A percentile compares a stretch with the other conserved stretches of the same genome.
Evolutionary conservation across 2,888 invertebrate species (phyloP).

Genomic region (Microdon myrmicae): DNA sequence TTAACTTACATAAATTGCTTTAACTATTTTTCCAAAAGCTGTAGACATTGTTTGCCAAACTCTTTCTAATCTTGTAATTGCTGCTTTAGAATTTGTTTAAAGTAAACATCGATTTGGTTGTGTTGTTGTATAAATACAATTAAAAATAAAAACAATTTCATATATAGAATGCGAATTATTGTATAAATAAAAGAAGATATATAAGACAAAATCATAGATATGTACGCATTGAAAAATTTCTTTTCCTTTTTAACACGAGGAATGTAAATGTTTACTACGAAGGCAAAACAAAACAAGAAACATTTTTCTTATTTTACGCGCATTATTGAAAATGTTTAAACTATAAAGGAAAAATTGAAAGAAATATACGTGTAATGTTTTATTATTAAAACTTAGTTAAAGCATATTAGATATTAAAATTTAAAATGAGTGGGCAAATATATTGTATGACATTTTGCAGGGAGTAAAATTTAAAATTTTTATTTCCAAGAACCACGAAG

Average conservation of each 20-base stretch:
- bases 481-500: conserved; percentile 49
- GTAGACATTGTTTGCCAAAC: conserved; percentile 32
- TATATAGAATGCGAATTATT: too few relatives aligned
- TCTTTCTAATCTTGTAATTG: conserved; percentile 25
- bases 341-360: conserved; percentile 32
- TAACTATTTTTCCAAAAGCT: conserved; percentile 5
- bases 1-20: neutral
- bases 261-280: conserved; percentile 21
- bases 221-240: conserved; percentile 12
- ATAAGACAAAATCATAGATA: conserved; percentile 4
- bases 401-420: conserved; percentile 47
- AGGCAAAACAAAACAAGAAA: conserved; percentile 9
- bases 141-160: conserved; percentile 20
- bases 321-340: conserved; percentile 25
- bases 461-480: conserved; percentile 45
- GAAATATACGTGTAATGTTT: conserved; percentile 39
- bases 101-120: conserved; percentile 64
- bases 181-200: conserved; percentile 7
- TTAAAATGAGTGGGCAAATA: conserved; percentile 34
- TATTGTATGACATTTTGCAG: conserved; percentile 30
- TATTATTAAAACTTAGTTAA: conserved; percentile 48
- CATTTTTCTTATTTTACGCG: conserved; percentile 21
- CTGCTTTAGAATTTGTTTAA: conserved; percentile 46
- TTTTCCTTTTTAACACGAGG: conserved; percentile 40
- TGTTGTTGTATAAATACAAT: conserved; percentile 59